These are phyloP conservation scores for Pagrus major DNA, from an alignment of 2,113 vertebrate genomes.

Conservation along the genomic window DNA sequence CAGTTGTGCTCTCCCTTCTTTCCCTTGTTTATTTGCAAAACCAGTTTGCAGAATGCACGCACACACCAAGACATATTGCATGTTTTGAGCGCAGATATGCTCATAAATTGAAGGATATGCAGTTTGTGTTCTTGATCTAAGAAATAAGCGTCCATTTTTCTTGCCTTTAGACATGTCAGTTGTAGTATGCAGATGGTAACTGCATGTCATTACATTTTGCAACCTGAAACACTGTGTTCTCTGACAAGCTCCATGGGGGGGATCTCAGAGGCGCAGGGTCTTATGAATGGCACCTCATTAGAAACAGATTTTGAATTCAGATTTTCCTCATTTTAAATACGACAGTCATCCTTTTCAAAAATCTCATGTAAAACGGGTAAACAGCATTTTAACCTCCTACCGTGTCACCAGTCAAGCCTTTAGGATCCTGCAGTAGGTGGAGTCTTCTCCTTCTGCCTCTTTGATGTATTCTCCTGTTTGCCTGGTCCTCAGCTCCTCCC, in stretches of 20 bases:
- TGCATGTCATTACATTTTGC: conserved; percentile 70
- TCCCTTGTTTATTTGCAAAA: conserved; percentile 22
- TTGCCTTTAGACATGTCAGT: conserved; percentile 56
- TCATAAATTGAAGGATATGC: conserved; percentile 44
- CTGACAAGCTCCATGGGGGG: conserved; percentile 66
- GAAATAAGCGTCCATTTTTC: conserved; percentile 8
- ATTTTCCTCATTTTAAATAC: conserved; percentile 58
- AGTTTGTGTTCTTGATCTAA: conserved; percentile 46
- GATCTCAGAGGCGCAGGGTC: conserved; percentile 72
- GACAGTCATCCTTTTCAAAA: conserved; percentile 55
- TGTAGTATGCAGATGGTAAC: conserved; percentile 60
- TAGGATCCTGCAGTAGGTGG: conserved; percentile 76
- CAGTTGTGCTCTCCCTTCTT: background rate
- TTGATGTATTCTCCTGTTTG: conserved; percentile 77
- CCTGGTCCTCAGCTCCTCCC: conserved; percentile 76
- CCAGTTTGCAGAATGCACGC: conserved; percentile 50
- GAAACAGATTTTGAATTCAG: conserved; percentile 50
- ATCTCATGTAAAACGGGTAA: conserved; percentile 49
- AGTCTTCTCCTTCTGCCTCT: conserved; percentile 75
- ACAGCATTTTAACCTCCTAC: conserved; percentile 67
- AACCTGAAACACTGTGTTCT: conserved; percentile 66
- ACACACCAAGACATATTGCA: conserved; percentile 41
- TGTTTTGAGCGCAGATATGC: conserved; percentile 43
- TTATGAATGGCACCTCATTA: conserved; percentile 72
- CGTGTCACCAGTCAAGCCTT: conserved; percentile 69